These are phyloP conservation scores for Dynastes grantii DNA, from an alignment of 2,888 invertebrate species.

Conservation along the genomic window DNA sequence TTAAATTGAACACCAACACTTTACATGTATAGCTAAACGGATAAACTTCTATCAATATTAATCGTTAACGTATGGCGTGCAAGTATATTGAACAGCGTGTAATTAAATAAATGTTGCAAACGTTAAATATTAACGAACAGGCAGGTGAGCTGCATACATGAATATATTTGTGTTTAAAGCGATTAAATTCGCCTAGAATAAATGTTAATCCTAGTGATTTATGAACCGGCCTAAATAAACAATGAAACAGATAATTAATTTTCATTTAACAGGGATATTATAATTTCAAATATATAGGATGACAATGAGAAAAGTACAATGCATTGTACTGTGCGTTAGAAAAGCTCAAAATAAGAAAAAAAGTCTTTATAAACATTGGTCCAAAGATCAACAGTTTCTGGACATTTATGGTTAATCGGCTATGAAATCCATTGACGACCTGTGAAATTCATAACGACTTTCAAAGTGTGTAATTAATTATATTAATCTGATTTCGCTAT, in stretches of 20 bases:
- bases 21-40: neutral
- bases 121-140: neutral
- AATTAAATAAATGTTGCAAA: neutral
- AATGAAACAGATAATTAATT: neutral
- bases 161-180: neutral
- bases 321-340: too few species aligned
- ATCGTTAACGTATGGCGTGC: neutral
- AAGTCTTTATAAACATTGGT: too few species aligned
- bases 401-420: too few species aligned
- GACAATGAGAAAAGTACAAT: too few species aligned
- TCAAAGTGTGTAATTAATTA: too few species aligned
- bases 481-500: too few species aligned
- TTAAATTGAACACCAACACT: neutral
- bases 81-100: neutral
- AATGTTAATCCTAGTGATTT: neutral
- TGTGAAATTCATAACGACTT: too few species aligned
- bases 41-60: conserved; percentile 29
- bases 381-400: too few species aligned
- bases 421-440: too few species aligned
- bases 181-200: neutral
- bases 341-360: too few species aligned
- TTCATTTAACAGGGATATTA: neutral
- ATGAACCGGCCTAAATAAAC: neutral
- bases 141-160: neutral
- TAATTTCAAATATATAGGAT: too few species aligned